Evolutionary conservation across 2,113 vertebrate species (phyloP).

Genomic region (Australoheros scitulus): DNA sequence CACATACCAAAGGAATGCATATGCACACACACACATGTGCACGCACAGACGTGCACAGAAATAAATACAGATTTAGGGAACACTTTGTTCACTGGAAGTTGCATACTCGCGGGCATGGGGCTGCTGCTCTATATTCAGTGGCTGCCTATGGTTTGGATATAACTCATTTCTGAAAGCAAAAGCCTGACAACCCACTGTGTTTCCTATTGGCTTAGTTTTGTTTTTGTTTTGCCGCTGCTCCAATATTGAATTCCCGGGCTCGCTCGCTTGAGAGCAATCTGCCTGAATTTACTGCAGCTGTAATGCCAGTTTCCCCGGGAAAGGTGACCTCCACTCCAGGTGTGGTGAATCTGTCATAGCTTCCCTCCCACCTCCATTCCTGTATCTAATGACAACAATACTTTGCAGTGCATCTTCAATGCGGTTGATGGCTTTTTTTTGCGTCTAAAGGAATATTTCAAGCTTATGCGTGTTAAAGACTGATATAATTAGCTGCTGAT

Average conservation of each 20-base stretch:
- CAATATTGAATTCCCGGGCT: constrained; percentile 54
- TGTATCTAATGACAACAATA: constrained; percentile 22
- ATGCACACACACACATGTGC: neutral
- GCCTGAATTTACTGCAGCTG: constrained; percentile 62
- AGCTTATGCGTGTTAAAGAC: neutral
- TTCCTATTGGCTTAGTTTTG: constrained; percentile 66
- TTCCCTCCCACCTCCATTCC: constrained; percentile 10
- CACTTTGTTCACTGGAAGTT: constrained; percentile 31
- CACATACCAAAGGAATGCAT: constrained; percentile 36
- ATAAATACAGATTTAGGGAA: constrained; percentile 52
- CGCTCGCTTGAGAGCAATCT: constrained; percentile 66
- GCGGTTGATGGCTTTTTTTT: neutral
- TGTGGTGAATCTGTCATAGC: constrained; percentile 50
- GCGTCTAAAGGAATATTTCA: neutral
- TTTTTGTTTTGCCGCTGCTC: constrained; percentile 63
- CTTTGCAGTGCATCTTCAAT: neutral
- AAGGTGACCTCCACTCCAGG: constrained; percentile 71
- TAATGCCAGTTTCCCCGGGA: constrained; percentile 60
- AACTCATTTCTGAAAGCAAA: constrained; percentile 66
- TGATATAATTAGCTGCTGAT: neutral
- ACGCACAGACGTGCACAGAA: constrained; percentile 13
- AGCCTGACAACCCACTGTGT: constrained; percentile 55
- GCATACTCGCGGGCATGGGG: constrained; percentile 34
- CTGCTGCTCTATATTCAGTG: constrained; percentile 56
- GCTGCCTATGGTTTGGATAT: constrained; percentile 55